Percentiles rank a stretch among this genome's conserved stretches.
phyloP scores from a whole-genome alignment of 53 echinoderm and acorn worm genomes.

The Holothuria leucospilota region DNA sequence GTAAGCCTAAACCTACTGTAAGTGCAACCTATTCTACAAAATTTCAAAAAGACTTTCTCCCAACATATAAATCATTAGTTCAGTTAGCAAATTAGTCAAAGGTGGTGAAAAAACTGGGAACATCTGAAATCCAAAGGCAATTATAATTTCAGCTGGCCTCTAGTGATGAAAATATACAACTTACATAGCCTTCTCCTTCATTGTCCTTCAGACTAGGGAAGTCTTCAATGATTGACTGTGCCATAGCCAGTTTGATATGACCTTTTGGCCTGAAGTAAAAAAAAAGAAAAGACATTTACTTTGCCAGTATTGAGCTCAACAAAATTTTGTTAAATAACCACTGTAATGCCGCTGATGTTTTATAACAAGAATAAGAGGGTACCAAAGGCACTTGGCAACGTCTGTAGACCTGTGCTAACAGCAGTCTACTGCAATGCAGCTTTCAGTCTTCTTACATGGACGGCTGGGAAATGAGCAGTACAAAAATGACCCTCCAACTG shows the following conservation, averaged over 20 bases:
- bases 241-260: conserved; percentile 22
- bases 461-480: too few species aligned
- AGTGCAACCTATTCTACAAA: neutral
- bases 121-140: neutral
- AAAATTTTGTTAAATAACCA: neutral
- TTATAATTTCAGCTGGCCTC: neutral
- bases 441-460: too few species aligned
- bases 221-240: neutral
- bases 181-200: conserved; percentile 45
- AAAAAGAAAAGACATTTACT: conserved; percentile 14
- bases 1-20: neutral
- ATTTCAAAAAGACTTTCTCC: neutral
- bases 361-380: too few species aligned
- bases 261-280: neutral
- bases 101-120: too few species aligned
- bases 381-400: too few species aligned
- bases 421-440: too few species aligned
- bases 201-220: conserved; percentile 24
- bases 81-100: too few species aligned
- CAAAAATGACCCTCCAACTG: too few species aligned
- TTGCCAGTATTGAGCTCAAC: neutral
- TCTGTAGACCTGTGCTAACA: too few species aligned
- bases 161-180: neutral
- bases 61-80: too few species aligned
- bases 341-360: too few species aligned